Evolutionary conservation across 2,888 invertebrate genomes (phyloP).

Genomic region (Flexamia atlantica): DNA sequence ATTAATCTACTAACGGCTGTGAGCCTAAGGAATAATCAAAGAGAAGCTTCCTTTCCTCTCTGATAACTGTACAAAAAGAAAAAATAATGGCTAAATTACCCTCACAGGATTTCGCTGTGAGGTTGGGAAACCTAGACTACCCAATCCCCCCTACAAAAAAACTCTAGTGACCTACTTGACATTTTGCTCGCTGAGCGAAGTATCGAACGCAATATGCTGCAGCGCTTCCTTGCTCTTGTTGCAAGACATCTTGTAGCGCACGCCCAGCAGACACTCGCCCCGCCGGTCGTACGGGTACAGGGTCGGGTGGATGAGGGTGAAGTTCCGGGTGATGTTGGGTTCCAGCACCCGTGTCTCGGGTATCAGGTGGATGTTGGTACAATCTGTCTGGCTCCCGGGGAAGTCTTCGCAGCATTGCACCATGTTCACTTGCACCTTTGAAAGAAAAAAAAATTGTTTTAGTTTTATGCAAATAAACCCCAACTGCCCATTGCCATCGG

Average conservation of each 20-base stretch:
- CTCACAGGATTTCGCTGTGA: too few species aligned
- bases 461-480: too few species aligned
- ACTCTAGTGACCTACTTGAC: slow-evolving; percentile 12
- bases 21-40: too few species aligned
- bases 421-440: slow-evolving; percentile 12
- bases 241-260: slow-evolving; percentile 29
- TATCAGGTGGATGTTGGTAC: slow-evolving; percentile 29
- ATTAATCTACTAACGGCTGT: too few species aligned
- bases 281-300: slow-evolving; percentile 41
- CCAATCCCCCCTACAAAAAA: too few species aligned
- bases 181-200: slow-evolving; percentile 22
- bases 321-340: background rate
- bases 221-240: slow-evolving; percentile 37
- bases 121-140: too few species aligned
- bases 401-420: slow-evolving; percentile 50
- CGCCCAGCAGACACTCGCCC: slow-evolving; percentile 41
- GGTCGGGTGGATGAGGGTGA: slow-evolving; percentile 47
- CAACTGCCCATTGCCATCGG: too few species aligned
- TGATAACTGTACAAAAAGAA: too few species aligned
- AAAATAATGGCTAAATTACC: too few species aligned
- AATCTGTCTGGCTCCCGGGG: slow-evolving; percentile 20
- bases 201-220: slow-evolving; percentile 49
- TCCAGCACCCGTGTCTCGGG: slow-evolving; percentile 24
- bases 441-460: too few species aligned
- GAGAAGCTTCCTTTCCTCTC: too few species aligned